Evolutionary conservation across 2,888 invertebrate genomes (phyloP), one percentile per base, ranked within the genome.

Genomic region (Sphinx pinastri): DNA sequence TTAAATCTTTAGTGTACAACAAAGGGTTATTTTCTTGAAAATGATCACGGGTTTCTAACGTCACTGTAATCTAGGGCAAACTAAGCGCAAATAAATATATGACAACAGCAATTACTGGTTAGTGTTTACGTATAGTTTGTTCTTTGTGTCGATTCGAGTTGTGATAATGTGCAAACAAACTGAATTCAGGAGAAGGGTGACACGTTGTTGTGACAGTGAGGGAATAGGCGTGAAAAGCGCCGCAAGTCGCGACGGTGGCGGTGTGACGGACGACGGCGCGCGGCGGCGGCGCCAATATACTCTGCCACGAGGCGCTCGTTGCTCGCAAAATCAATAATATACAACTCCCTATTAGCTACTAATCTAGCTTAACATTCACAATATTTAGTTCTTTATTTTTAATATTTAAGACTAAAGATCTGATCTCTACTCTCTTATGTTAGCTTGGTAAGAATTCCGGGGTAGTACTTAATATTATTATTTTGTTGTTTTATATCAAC

Each of bases 141-240:
- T 87, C 84, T 85, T 84, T 80, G 76, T 79, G 81, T 76, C 80
- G 77, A 77, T 81, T 80, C 77, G 77, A 71, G 74, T 72, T 80
- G 83, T 86, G 86, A 88, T 88, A 85, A 87, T 87, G 81, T 82
- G 84, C 83, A 89, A 92, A 93, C 89, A 85, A 93, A 89, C 90
- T 89, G 86, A 92, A 93, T 92, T 88, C 81, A 80, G 81, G 77
- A 81, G 49, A 80, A 84, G 84, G 81, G 82, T 84, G 85, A 81
- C 83, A 80, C 84, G 85, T 81, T 84, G 84, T 85, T 83, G 82
- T 87, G 84, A 84, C 86, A 83, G 81, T 78, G 78, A 76, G 77
- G 76, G 79, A 76, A 76, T 77, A 76, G 74, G 67, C 72, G 77
- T 80, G 84, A 81, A 83, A 83, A 77, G 76, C 77, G 77, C 67